Conservation (phyloP, 2,888 invertebrate genomes). For the Habroteleia sp. region DNA sequence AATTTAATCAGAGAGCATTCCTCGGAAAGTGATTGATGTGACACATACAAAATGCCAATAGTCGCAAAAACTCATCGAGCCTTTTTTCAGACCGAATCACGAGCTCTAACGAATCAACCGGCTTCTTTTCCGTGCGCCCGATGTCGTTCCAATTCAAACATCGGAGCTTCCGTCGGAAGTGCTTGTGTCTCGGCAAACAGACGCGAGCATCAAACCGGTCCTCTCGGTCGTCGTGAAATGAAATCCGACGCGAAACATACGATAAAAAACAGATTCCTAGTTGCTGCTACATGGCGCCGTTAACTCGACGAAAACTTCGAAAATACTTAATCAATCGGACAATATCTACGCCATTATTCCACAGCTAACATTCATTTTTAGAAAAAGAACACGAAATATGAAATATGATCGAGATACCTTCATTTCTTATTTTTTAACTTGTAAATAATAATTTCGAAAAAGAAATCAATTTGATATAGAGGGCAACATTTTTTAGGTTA, state of each 20-base stretch:
- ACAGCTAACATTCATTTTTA: no score
- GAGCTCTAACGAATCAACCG: conserved; percentile 47
- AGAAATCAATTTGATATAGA: no score
- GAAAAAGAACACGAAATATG: no score
- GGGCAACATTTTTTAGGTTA: no score
- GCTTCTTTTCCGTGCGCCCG: conserved; percentile 32
- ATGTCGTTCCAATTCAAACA: conserved; percentile 59
- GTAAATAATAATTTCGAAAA: no score
- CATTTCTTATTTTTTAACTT: no score
- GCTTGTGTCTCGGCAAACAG: conserved; percentile 58
- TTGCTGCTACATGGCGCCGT: conserved; percentile 46
- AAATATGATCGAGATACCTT: no score
- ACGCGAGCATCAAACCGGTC: conserved; percentile 54
- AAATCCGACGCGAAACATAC: conserved; percentile 62
- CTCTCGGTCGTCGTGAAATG: conserved; percentile 35
- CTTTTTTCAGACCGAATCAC: conserved; percentile 16
- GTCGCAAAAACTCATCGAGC: conserved; percentile 49
- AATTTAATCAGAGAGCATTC: conserved; percentile 42
- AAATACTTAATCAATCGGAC: conserved; percentile 11
- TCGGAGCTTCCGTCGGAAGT: conserved; percentile 63
- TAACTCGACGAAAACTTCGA: conserved; percentile 17
- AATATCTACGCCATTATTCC: conserved; percentile 5
- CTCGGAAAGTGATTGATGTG: conserved; percentile 47
- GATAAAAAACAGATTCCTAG: conserved; percentile 63
- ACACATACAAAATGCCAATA: conserved; percentile 42